phyloP scores from a whole-genome alignment of 35 echinoderm and acorn worm species.

The Apostichopus californicus region DNA sequence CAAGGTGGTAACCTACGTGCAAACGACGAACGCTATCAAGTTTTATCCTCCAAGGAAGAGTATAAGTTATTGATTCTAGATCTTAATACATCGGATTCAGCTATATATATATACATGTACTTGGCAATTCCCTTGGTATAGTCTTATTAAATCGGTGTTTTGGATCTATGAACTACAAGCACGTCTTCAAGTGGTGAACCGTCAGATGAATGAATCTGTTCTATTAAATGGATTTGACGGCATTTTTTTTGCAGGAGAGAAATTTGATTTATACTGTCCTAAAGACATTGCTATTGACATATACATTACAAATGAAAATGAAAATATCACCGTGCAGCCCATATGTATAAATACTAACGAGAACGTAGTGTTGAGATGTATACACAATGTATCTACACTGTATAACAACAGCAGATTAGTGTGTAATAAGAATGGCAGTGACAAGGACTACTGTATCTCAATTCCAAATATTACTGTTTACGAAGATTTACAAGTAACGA shows the following conservation, averaged over 20 bases:
- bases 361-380: too few species aligned
- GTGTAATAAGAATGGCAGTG: too few species aligned
- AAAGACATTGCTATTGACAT: neutral
- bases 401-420: neutral
- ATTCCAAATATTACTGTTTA: too few species aligned
- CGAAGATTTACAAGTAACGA: too few species aligned
- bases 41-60: neutral
- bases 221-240: neutral
- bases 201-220: neutral
- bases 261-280: neutral
- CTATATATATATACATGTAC: neutral
- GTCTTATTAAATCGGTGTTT: neutral
- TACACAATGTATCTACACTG: neutral
- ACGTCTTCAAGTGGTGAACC: neutral
- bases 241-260: neutral
- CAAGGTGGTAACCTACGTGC: neutral
- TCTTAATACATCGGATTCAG: neutral
- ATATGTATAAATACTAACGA: neutral
- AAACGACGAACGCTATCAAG: too few species aligned
- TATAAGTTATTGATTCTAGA: neutral
- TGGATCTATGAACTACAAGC: neutral
- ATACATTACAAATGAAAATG: neutral
- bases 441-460: neutral
- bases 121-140: neutral
- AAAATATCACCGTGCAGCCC: neutral